These are phyloP conservation scores for Pseudococcus viburni DNA, from an alignment of 2,888 invertebrate genomes.

Conservation along the genomic window DNA sequence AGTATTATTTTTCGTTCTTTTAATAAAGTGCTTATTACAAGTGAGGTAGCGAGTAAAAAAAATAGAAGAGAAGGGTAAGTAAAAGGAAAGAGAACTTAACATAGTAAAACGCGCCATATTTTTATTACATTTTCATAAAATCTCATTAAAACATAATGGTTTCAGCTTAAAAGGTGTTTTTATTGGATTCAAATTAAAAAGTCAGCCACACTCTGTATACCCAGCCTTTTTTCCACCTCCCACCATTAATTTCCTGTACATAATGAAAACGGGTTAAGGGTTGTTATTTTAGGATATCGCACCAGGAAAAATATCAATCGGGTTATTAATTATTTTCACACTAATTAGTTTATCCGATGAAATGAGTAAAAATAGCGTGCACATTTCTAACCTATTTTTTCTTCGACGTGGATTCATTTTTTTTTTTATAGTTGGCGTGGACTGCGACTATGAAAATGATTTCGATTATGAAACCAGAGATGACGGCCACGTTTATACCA, in stretches of 20 bases:
- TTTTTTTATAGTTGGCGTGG: slow-evolving; percentile 42
- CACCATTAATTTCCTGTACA: slow-evolving; percentile 17
- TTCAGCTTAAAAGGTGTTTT: slow-evolving; percentile 26
- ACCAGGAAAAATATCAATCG: slow-evolving; percentile 30
- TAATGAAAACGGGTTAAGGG: slow-evolving; percentile 30
- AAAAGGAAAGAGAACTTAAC: background rate
- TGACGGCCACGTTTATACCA: slow-evolving; percentile 6
- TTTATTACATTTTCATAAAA: slow-evolving; percentile 34
- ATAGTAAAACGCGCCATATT: slow-evolving; percentile 29
- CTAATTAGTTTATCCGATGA: slow-evolving; percentile 18
- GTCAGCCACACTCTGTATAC: background rate
- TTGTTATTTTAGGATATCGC: slow-evolving; percentile 47
- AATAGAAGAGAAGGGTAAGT: background rate
- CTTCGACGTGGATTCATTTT: slow-evolving; percentile 6
- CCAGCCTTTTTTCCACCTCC: background rate
- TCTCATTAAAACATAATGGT: slow-evolving; percentile 42
- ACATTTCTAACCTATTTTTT: background rate
- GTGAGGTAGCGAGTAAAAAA: background rate
- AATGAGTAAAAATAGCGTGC: background rate
- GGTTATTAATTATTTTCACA: slow-evolving; percentile 40
- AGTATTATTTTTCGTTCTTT: slow-evolving; percentile 44
- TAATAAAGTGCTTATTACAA: slow-evolving; percentile 44
- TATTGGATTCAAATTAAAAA: slow-evolving; percentile 46
- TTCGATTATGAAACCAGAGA: slow-evolving; percentile 50
- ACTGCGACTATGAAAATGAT: slow-evolving; percentile 34